Base-by-base conservation (phyloP, 2,888 invertebrate genomes). In the Danaus chrysippus region DNA sequence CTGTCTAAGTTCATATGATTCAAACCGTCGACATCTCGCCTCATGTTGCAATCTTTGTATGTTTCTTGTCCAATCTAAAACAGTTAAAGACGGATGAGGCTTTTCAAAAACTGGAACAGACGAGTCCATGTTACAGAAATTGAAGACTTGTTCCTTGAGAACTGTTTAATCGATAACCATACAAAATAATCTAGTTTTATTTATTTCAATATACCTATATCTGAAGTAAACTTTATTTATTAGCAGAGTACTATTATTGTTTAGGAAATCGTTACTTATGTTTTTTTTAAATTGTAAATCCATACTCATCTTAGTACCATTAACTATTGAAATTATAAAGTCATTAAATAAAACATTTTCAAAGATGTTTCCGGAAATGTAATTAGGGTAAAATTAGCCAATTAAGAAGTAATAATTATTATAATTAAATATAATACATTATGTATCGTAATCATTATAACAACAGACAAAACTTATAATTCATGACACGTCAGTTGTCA, bases 31-130 rank as follows among this genome's bases (percentile, higher is more conserved):
- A 0, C 93, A 83, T 64, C 95, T 93, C 10, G 95, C 94, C 61
- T 94, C 93, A 77, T 95, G 93, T 69, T 94, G 93, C 52, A 95
- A 84, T 70, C 93, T 92, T 84, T 94, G 94, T 66, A 95, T 93
- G 66, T 94, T 94, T 23, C 94, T 92, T 67, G 95, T 93, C 96
- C 96, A 96, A 76, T 96, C 96, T 52, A 94, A 87, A 59, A 96
- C 89, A 41, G 93, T 93, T 56, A 94, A 83, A 65, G 93, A 93
- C 34, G 92, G 92, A 54, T 94, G 87, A 0, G 94, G 94, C 74
- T 95, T 95, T 72, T 94, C 94, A 74, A 93, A 93, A 44, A 87
- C 81, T 0, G 91, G 90, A 19, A 91, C 79, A 6, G 91, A 88
- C 8, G 83, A 79, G 70, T 91, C 84, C 89, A 91, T 91, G 63